Conservation (phyloP, 2,113 vertebrate species). For the Ranitomeya imitator region DNA sequence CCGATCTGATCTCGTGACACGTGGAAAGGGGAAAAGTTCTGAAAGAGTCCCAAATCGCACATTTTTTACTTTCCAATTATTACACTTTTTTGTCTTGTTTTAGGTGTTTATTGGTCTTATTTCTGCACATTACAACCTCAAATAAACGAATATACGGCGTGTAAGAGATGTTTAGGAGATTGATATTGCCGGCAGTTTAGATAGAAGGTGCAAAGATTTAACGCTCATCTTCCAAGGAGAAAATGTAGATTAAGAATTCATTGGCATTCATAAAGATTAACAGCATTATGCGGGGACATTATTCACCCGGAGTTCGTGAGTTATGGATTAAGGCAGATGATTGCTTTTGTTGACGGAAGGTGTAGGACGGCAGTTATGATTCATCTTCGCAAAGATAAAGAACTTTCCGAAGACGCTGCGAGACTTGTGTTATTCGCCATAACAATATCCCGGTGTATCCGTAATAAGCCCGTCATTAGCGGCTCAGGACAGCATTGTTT, state of each 20-base stretch:
- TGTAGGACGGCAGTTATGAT: constrained; percentile 29
- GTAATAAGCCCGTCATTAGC: background rate
- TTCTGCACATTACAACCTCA: background rate
- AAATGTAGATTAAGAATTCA: constrained; percentile 55
- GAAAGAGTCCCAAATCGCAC: background rate
- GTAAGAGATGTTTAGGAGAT: constrained; percentile 29
- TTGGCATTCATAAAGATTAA: constrained; percentile 58
- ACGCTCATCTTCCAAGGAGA: constrained; percentile 53
- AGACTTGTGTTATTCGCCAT: constrained; percentile 31
- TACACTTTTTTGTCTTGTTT: constrained; percentile 2
- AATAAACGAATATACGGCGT: background rate
- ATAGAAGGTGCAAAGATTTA: constrained; percentile 48
- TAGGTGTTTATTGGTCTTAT: background rate
- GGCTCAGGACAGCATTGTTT: background rate
- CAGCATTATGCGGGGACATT: constrained; percentile 50
- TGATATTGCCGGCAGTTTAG: constrained; percentile 17
- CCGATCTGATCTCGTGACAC: background rate
- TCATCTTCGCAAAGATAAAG: constrained; percentile 30
- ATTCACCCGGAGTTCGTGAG: constrained; percentile 52
- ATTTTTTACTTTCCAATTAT: background rate
- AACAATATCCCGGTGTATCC: background rate
- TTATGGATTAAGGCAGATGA: constrained; percentile 56
- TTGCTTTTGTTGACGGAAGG: constrained; percentile 54
- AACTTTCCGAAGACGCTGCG: background rate
- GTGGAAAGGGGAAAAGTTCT: background rate